Evolutionary conservation across 1,140 invertebrate genomes (phyloP).

Genomic region (Drosophila santomea): DNA sequence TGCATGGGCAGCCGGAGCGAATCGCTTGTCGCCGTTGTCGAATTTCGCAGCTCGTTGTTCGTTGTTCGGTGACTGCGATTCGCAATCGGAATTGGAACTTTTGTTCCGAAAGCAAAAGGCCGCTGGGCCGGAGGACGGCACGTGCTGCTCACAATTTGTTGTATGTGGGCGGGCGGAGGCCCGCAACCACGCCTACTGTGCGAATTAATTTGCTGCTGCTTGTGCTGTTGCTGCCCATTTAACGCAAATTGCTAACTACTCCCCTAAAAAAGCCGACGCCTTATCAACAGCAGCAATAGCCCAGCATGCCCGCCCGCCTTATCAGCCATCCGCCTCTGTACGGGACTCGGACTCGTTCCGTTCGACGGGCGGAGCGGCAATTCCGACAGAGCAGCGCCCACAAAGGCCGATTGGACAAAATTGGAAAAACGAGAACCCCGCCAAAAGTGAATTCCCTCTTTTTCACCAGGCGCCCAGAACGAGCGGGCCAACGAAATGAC

Average conservation of each 20-base stretch:
- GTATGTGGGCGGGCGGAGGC: conserved; percentile 75
- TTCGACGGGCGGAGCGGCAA: conserved; percentile 73
- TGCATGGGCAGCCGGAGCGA: conserved; percentile 40
- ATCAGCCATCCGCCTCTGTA: conserved; percentile 50
- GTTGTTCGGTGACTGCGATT: conserved; percentile 17
- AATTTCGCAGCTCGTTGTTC: conserved; percentile 8
- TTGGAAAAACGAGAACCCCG: conserved; percentile 84
- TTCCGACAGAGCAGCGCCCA: conserved; percentile 77
- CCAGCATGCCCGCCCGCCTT: conserved; percentile 38
- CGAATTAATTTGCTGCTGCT: conserved; percentile 73
- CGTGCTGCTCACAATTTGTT: conserved; percentile 13
- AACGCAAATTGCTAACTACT: conserved; percentile 65
- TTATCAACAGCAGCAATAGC: conserved; percentile 50
- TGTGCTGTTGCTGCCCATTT: conserved; percentile 30
- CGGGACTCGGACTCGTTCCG: conserved; percentile 52
- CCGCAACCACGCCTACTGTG: conserved; percentile 79
- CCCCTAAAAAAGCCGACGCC: conserved; percentile 48
- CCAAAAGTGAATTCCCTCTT: conserved; percentile 85
- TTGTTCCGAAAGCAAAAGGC: conserved; percentile 39
- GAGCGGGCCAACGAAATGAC: conserved; percentile 31
- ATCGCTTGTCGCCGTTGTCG: conserved; percentile 51
- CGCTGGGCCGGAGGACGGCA: conserved; percentile 8
- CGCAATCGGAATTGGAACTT: conserved; percentile 56
- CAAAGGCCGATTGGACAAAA: conserved; percentile 81
- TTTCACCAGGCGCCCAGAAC: conserved; percentile 81